phyloP scores from a whole-genome alignment of 53 echinoderm and acorn worm species.

The Luidia sarsii region DNA sequence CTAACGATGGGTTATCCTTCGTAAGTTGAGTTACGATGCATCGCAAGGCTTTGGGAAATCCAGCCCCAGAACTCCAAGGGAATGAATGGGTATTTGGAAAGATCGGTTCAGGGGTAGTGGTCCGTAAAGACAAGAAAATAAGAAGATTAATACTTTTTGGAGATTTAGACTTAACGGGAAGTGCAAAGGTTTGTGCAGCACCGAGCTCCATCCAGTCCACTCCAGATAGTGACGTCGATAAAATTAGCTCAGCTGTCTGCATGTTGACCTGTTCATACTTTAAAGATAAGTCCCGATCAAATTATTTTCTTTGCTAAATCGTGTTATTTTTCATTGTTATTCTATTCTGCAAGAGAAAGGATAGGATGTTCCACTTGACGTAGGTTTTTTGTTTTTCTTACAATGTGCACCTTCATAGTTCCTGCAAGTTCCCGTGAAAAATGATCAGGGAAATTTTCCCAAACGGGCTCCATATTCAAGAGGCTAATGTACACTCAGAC shows the following conservation, averaged over 20 bases:
- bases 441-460: background rate
- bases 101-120: no score
- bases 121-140: no score
- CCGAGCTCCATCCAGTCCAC: background rate
- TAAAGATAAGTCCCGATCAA: background rate
- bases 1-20: no score
- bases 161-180: background rate
- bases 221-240: background rate
- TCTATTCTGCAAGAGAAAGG: background rate
- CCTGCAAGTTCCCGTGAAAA: background rate
- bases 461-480: background rate
- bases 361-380: background rate
- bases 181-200: background rate
- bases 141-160: background rate
- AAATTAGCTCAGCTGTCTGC: background rate
- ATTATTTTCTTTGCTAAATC: background rate
- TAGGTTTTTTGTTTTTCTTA: no score
- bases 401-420: background rate
- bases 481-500: background rate
- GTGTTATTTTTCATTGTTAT: background rate
- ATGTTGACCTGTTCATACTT: background rate
- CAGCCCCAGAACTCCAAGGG: no score
- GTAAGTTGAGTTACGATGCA: no score
- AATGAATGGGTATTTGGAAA: no score
- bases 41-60: no score